A percentile compares a stretch with the other conserved stretches of the same genome.
Conservation (phyloP, 2,888 invertebrate genomes). For the Druceiella hillmani region DNA sequence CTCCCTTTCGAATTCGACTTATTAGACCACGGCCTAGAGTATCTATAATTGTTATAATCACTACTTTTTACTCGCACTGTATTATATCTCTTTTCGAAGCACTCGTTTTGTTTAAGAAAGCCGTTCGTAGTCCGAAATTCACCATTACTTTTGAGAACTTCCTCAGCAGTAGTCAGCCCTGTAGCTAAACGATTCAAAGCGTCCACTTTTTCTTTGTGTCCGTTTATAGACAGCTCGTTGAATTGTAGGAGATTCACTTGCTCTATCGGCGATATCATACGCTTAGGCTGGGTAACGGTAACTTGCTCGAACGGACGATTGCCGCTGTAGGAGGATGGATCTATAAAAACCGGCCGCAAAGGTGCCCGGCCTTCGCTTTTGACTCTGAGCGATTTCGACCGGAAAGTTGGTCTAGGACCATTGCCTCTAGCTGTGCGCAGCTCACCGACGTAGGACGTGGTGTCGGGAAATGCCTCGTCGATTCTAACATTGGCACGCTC, state of each 20-base stretch:
- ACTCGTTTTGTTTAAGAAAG: slow-evolving; percentile 42
- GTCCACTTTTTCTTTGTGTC: slow-evolving; percentile 2
- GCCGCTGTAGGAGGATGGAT: slow-evolving; percentile 34
- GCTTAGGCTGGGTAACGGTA: slow-evolving; percentile 50
- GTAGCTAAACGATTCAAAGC: not conserved
- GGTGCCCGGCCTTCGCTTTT: slow-evolving; percentile 49
- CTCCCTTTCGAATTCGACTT: slow-evolving; percentile 27
- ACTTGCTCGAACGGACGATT: slow-evolving; percentile 27
- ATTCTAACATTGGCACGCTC: too few relatives aligned
- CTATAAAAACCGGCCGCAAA: slow-evolving; percentile 35
- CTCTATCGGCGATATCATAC: slow-evolving; percentile 49
- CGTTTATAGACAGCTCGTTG: slow-evolving; percentile 38
- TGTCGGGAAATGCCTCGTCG: too few relatives aligned
- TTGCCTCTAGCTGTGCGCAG: too few relatives aligned
- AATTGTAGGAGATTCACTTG: slow-evolving; percentile 49
- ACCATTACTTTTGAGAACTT: slow-evolving; percentile 42
- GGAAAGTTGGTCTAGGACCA: slow-evolving; percentile 44
- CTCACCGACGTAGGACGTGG: too few relatives aligned
- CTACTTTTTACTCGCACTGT: slow-evolving; percentile 51
- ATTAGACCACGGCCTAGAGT: not conserved
- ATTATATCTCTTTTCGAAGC: slow-evolving; percentile 44
- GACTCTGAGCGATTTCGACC: slow-evolving; percentile 49
- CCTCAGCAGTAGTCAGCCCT: slow-evolving; percentile 32
- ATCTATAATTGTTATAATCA: slow-evolving; percentile 23
- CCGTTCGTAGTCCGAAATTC: slow-evolving; percentile 45